Base-by-base conservation (phyloP, 1,140 invertebrate genomes). In the Drosophila lini region DNA sequence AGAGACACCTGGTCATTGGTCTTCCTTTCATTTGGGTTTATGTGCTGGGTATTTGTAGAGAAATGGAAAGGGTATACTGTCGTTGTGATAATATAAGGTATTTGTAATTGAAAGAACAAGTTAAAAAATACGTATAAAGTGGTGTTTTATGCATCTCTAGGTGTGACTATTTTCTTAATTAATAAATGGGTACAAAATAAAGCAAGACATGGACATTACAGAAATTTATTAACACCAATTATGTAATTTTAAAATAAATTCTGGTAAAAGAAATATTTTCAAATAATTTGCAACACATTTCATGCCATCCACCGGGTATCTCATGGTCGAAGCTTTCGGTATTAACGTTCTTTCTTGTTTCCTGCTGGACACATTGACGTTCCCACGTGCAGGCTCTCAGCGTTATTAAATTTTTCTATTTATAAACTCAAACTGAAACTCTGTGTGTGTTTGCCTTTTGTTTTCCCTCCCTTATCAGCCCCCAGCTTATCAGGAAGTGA, bases 341-440 rank as follows among this genome's bases (percentile, higher is more conserved):
- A 15, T 2, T 1, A 53, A 22, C 3, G 16, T 13, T 15, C 2
- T 22, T 53, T 36, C 32, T 53, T 53, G 11, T 25, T 53, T 53
- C 52, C 52, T 34, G 65, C 31, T 45, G 65, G 40, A 79, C 83
- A 83, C 79, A 79, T 85, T 64, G 78, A 78, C 80, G 78, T 85
- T 85, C 82, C 80, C 84, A 88, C 83, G 83, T 89, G 83, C 71
- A 74, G 65, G 83, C 84, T 88, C 84, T 88, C 77, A 88, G 63
- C 83, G 76, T 88, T 88, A 88, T 88, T 88, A 88, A 88, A 88
- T 67, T 71, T 36, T 40, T 83, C 84, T 88, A 88, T 88, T 88
- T 89, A 88, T 88, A 88, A 78, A 83, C 71, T 52, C 58, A 47
- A 78, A 74, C 34, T 62, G 62, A 78, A 80, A 48, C 67, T 58